Percentiles rank a stretch among this genome's conserved stretches.
Conservation (phyloP, 2,888 invertebrate genomes). For the Antheraea assamensis region DNA sequence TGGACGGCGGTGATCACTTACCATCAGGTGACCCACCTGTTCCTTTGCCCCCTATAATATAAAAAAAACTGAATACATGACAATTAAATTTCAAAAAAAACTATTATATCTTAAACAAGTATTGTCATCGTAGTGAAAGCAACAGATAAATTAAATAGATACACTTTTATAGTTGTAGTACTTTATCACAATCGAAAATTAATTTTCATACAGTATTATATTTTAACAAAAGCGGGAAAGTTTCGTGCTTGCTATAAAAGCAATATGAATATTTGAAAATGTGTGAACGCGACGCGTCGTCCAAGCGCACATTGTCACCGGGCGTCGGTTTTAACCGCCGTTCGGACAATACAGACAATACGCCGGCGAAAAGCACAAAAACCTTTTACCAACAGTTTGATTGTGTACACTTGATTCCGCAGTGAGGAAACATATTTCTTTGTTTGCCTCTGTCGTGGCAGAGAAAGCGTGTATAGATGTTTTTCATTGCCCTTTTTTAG, state of each 20-base stretch:
- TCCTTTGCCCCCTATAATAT: too few species aligned
- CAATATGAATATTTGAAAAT: constrained; percentile 1
- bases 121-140: too few species aligned
- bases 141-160: neutral
- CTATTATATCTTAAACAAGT: too few species aligned
- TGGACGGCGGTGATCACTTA: too few species aligned
- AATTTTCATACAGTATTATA: neutral
- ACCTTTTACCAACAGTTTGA: constrained; percentile 14
- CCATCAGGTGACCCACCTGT: too few species aligned
- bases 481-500: constrained; percentile 16
- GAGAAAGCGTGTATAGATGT: constrained; percentile 8
- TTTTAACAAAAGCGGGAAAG: neutral
- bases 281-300: neutral
- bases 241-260: neutral
- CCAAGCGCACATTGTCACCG: constrained; percentile 1
- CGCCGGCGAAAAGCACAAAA: constrained; percentile 18
- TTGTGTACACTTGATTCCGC: constrained; percentile 9
- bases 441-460: constrained; percentile 2
- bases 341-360: constrained; percentile 16
- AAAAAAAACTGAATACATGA: too few species aligned
- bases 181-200: neutral
- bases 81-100: too few species aligned
- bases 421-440: constrained; percentile 6
- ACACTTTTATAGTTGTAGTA: neutral
- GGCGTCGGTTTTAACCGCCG: constrained; percentile 20